Percentiles rank a stretch among this genome's conserved stretches.
Evolutionary conservation across 2,797 vertebrate species (phyloP).

Genomic region (Austrolebias charrua): DNA sequence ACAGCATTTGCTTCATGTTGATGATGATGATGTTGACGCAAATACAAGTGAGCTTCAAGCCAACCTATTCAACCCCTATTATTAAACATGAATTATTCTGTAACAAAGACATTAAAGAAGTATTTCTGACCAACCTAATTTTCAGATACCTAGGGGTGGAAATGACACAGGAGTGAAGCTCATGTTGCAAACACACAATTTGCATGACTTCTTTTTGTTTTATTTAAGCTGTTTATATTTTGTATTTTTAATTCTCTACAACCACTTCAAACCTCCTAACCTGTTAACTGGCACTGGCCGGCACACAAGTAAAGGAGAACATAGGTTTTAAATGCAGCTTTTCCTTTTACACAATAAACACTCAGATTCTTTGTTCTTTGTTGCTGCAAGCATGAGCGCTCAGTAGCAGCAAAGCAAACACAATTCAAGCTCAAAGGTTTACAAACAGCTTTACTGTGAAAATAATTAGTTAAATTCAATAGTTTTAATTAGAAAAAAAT

Average conservation of each 20-base stretch:
- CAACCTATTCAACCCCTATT: neutral
- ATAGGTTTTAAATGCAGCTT: neutral
- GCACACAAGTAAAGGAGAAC: neutral
- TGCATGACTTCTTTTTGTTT: conserved; percentile 2
- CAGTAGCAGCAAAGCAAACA: neutral
- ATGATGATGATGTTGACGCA: neutral
- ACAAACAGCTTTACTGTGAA: too few species aligned
- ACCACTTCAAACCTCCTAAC: neutral
- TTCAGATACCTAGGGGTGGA: neutral
- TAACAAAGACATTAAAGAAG: neutral
- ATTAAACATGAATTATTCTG: neutral
- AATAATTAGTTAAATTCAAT: neutral
- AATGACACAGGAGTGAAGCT: neutral
- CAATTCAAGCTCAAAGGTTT: neutral
- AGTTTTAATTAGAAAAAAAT: neutral
- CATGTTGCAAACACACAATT: neutral
- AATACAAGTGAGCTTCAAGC: conserved; percentile 15
- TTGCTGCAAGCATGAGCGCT: conserved; percentile 1
- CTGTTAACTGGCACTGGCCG: too few species aligned
- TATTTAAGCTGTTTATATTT: neutral
- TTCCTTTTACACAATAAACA: conserved; percentile 2
- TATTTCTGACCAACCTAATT: neutral
- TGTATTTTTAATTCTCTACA: neutral
- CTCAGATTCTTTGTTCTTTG: neutral
- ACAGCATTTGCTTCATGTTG: conserved; percentile 4